A percentile compares a stretch with the other conserved stretches of the same genome.
Evolutionary conservation across 1,140 invertebrate genomes (phyloP).

Genomic region (Holcopasites calliopsidis): DNA sequence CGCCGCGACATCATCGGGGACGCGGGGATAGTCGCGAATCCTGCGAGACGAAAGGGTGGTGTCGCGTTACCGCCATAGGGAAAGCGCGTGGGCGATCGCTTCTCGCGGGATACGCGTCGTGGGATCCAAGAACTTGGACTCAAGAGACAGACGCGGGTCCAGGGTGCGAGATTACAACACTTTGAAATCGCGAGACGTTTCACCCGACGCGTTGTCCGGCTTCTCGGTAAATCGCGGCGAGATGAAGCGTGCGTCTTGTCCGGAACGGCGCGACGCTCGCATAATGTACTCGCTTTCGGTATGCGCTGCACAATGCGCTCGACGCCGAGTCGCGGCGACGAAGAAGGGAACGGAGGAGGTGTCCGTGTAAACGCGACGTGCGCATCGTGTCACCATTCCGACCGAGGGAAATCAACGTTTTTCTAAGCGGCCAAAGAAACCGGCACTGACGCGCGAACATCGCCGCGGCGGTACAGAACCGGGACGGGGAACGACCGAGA

Average conservation of each 20-base stretch:
- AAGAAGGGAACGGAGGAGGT: constrained; percentile 27
- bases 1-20: too few relatives aligned
- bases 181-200: too few relatives aligned
- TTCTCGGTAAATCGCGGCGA: not conserved
- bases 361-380: constrained; percentile 56
- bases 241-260: constrained; percentile 18
- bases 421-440: constrained; percentile 66
- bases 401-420: constrained; percentile 76
- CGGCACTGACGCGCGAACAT: constrained; percentile 51
- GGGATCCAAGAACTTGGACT: too few relatives aligned
- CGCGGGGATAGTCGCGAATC: not conserved
- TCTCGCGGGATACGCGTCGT: too few relatives aligned
- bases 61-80: not conserved
- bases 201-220: too few relatives aligned
- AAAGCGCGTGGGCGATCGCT: not conserved
- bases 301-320: constrained; percentile 44
- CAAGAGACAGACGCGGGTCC: too few relatives aligned
- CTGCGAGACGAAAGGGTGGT: not conserved
- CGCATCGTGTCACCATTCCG: constrained; percentile 74
- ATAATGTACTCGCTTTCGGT: constrained; percentile 48
- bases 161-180: not conserved
- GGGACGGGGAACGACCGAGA: constrained; percentile 19
- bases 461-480: constrained; percentile 22
- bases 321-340: constrained; percentile 27
- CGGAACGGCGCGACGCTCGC: constrained; percentile 29